Percentiles rank a stretch among this genome's conserved stretches.
phyloP scores from a whole-genome alignment of 2,797 vertebrate species.

The Enteromius viviparus region DNA sequence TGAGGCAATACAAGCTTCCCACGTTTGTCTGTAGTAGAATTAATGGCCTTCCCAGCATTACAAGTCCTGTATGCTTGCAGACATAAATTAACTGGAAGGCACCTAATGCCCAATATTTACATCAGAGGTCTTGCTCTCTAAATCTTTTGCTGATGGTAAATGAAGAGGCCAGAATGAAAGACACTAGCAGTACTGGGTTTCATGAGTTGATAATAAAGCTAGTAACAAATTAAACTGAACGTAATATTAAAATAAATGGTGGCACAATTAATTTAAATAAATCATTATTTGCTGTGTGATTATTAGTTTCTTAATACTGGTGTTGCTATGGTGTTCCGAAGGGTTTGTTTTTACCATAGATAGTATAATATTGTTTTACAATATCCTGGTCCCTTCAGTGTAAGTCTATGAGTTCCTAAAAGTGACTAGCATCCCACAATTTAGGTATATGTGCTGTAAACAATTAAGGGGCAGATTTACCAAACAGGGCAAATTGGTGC shows the following conservation, averaged over 20 bases:
- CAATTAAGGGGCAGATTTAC: not conserved
- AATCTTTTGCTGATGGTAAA: not conserved
- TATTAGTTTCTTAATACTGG: too few relatives aligned
- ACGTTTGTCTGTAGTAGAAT: not conserved
- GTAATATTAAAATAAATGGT: not conserved
- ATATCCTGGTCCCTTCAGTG: too few relatives aligned
- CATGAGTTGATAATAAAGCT: not conserved
- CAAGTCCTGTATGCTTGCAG: conserved; percentile 3
- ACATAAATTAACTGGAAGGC: conserved; percentile 3
- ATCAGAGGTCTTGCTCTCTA: not conserved
- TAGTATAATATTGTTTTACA: too few relatives aligned
- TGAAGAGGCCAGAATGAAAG: not conserved
- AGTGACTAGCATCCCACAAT: not conserved
- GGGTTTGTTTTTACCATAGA: too few relatives aligned
- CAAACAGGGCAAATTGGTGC: too few relatives aligned
- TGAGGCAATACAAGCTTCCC: conserved; percentile 17
- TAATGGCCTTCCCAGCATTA: not conserved
- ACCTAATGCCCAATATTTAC: not conserved
- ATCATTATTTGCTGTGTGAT: too few relatives aligned
- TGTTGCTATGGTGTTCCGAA: too few relatives aligned
- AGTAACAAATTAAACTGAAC: not conserved
- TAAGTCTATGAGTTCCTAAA: not conserved
- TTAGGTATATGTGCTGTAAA: not conserved
- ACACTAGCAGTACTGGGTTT: not conserved
- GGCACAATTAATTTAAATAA: not conserved